Conservation (phyloP, 2,113 vertebrate genomes). For the Damaliscus lunatus region DNA sequence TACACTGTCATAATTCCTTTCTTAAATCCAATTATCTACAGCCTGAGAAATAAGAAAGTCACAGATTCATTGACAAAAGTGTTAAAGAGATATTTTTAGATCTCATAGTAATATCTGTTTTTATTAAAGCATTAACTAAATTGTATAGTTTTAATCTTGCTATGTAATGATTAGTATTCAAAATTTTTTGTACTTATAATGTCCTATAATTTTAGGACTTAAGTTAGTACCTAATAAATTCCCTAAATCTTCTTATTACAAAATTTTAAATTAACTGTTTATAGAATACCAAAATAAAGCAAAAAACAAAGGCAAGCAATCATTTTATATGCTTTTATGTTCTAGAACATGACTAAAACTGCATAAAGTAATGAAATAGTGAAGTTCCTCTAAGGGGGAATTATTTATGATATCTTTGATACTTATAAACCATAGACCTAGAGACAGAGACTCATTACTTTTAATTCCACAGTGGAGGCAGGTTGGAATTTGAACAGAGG, state of each 20-base stretch:
- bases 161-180: not conserved
- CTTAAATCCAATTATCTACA: not conserved
- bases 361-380: not conserved
- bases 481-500: not conserved
- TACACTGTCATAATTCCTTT: not conserved
- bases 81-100: not conserved
- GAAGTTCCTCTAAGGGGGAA: not conserved
- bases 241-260: not conserved
- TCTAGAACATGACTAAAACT: not conserved
- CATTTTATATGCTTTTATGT: not conserved
- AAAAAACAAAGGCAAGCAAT: not conserved
- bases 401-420: not conserved
- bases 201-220: not conserved
- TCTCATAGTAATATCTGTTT: not conserved
- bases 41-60: conserved; percentile 13
- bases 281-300: not conserved
- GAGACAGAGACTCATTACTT: not conserved
- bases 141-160: not conserved
- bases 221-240: not conserved
- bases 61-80: not conserved
- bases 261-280: not conserved
- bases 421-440: not conserved
- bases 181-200: not conserved
- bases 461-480: not conserved
- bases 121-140: not conserved